These are phyloP conservation scores for Ictalurus furcatus DNA, from an alignment of 2,113 vertebrate species.

Conservation along the genomic window DNA sequence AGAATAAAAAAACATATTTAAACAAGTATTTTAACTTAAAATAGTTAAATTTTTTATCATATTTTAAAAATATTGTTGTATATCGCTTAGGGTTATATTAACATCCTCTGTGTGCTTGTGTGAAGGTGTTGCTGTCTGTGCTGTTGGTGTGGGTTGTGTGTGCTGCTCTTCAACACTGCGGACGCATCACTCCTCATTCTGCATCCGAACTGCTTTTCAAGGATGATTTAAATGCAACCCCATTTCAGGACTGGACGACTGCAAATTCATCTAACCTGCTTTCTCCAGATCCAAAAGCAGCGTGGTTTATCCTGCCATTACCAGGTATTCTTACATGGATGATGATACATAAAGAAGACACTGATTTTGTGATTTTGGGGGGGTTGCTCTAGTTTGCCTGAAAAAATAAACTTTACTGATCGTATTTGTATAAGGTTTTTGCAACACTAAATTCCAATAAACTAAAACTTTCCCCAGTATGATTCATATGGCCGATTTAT, in stretches of 20 bases:
- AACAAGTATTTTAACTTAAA: too few relatives aligned
- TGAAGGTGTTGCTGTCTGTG: slow-evolving; percentile 77
- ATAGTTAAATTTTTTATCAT: too few relatives aligned
- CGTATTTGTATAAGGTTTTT: background rate
- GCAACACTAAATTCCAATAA: background rate
- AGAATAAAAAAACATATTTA: background rate
- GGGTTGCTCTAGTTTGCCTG: background rate
- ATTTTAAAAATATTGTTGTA: too few relatives aligned
- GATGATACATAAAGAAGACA: background rate
- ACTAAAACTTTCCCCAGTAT: background rate
- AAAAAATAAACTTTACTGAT: background rate
- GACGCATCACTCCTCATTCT: slow-evolving; percentile 49
- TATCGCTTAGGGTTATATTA: too few relatives aligned
- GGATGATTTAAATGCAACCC: slow-evolving; percentile 15
- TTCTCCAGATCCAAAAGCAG: slow-evolving; percentile 21
- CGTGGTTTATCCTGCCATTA: slow-evolving; percentile 77
- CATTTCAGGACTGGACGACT: background rate
- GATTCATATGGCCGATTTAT: background rate
- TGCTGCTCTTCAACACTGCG: slow-evolving; percentile 61
- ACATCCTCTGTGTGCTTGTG: background rate
- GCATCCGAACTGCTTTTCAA: slow-evolving; percentile 46
- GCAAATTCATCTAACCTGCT: slow-evolving; percentile 8
- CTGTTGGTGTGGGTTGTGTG: slow-evolving; percentile 70
- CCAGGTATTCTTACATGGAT: slow-evolving; percentile 65
- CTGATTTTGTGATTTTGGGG: background rate